Evolutionary conservation across 2,113 vertebrate species (phyloP), one percentile per base, ranked within the genome.

Genomic region (Perca flavescens): DNA sequence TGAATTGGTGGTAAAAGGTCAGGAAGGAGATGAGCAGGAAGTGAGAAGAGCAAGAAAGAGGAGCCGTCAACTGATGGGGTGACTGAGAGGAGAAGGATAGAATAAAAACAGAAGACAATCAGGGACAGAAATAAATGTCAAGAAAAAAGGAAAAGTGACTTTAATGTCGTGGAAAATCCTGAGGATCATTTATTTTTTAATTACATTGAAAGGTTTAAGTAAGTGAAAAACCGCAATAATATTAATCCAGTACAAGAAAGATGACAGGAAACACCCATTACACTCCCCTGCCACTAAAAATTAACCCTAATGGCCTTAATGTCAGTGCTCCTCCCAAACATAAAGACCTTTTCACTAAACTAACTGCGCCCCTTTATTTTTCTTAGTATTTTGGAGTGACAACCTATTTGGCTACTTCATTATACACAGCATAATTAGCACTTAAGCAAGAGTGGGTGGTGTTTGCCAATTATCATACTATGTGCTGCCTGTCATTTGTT

Each of bases 341-440:
- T 34, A 31, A 88, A 70, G 57, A 16, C 36, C 69, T 66, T 74
- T 72, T 68, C 36, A 76, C 77, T n/a, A 21, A 46, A 11, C 28
- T 50, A 60, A 80, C 69, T 49, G 53, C 46, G 50, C 40, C 79
- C 22, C 19, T 49, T 82, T 69, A 75, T 86, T 89, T 82, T 50
- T 57, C 64, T 28, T 17, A 15, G 3, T 50, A 7, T 65, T 7
- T 73, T 12, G 83, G 88, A 92, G 62, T 86, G 86, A 89, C 85
- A 84, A 9, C 73, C 76, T 58, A 62, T 80, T 85, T 84, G 58
- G 34, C 73, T 16, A 74, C 79, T 72, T 83, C 70, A 80, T 90
- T 88, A 91, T 74, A 87, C 74, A 40, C 17, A 47, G 16, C 50
- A 79, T 87, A 90, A 87, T 89, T 87, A 88, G 82, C 80, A 72